phyloP scores from a whole-genome alignment of 37 sponge, comb jelly and placozoan species.

The Haliclona indistincta region DNA sequence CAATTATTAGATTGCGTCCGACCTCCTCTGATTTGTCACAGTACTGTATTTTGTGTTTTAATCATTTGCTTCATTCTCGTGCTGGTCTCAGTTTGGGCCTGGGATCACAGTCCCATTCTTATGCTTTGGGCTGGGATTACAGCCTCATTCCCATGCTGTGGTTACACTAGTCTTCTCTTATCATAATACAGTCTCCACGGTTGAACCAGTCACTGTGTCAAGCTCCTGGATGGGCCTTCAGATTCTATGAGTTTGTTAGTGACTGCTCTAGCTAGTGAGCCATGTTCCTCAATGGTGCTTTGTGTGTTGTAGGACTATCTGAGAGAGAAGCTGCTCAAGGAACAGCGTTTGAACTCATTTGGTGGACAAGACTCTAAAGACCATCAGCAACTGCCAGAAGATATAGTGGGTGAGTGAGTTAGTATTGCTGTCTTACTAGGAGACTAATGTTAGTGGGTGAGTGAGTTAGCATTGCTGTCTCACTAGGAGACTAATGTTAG shows the following conservation, averaged over 20 bases:
- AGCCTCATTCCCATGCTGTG: no score
- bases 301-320: slow-evolving; percentile 41
- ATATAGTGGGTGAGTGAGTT: slow-evolving; percentile 34
- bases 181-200: slow-evolving; percentile 8
- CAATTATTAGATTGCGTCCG: no score
- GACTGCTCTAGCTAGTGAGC: neutral
- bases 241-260: slow-evolving; percentile 38
- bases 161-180: neutral
- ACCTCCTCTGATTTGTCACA: no score
- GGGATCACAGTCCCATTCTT: no score
- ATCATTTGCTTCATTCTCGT: no score
- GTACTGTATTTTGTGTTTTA: no score
- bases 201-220: slow-evolving; percentile 21
- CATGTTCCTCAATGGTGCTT: neutral
- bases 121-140: no score
- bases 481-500: no score
- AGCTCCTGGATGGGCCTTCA: slow-evolving; percentile 51
- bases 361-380: neutral
- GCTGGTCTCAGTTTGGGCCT: no score
- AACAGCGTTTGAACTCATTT: slow-evolving; percentile 38
- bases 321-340: slow-evolving; percentile 35
- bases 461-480: no score
- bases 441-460: no score
- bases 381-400: slow-evolving; percentile 18
- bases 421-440: no score